These are phyloP conservation scores for Caenorhabditis japonica DNA, from an alignment of 2,888 invertebrate genomes.

Conservation along the genomic window DNA sequence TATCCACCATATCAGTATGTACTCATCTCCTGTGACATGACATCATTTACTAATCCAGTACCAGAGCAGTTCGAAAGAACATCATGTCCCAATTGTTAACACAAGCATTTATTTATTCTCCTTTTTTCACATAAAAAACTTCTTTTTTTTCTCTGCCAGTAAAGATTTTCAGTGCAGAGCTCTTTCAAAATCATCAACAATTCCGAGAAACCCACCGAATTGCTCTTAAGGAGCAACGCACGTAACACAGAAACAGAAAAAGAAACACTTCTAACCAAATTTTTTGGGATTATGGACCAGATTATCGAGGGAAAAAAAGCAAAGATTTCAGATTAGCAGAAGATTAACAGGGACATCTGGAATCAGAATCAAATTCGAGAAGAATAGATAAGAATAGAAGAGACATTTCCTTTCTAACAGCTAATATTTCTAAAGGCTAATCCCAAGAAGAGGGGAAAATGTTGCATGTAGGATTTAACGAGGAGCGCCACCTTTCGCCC, in stretches of 20 bases:
- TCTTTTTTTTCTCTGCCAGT: too few species aligned
- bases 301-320: not conserved
- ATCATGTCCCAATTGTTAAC: not conserved
- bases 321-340: not conserved
- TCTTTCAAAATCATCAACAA: too few species aligned
- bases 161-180: too few species aligned
- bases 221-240: too few species aligned
- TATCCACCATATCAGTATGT: too few species aligned
- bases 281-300: too few species aligned
- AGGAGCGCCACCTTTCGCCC: constrained; percentile 54
- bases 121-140: constrained; percentile 38
- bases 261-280: too few species aligned
- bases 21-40: too few species aligned
- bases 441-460: constrained; percentile 13
- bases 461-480: constrained; percentile 20
- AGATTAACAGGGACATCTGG: too few species aligned
- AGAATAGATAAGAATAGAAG: constrained; percentile 9
- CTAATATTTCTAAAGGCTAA: constrained; percentile 9
- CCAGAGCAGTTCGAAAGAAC: too few species aligned
- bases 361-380: constrained; percentile 5
- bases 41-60: too few species aligned
- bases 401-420: constrained; percentile 10
- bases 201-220: constrained; percentile 1
- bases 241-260: too few species aligned
- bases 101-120: constrained; percentile 11